Percentiles rank a stretch among this genome's conserved stretches.
Evolutionary conservation across 2,113 vertebrate genomes (phyloP).

Genomic region (Pterophyllum scalare): DNA sequence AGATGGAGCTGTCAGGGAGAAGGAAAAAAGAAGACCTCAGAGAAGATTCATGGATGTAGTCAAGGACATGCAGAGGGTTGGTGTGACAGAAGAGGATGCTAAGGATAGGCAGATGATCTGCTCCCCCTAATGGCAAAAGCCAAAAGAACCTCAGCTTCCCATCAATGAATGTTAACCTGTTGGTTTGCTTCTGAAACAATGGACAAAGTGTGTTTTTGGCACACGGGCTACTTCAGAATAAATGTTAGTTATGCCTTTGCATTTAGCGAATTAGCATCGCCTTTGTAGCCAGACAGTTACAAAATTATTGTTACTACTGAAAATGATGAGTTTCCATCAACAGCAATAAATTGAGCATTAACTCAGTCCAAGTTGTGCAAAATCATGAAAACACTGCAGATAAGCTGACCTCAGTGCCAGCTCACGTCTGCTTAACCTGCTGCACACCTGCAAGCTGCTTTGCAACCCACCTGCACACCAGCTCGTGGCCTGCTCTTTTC

Average conservation of each 20-base stretch:
- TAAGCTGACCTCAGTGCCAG: background rate
- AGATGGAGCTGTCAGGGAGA: too few relatives aligned
- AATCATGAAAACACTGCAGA: background rate
- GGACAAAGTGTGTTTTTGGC: background rate
- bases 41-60: too few relatives aligned
- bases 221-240: too few relatives aligned
- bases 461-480: background rate
- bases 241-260: too few relatives aligned
- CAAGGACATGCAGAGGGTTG: too few relatives aligned
- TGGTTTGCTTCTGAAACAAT: background rate
- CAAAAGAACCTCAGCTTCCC: background rate
- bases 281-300: rapidly evolving
- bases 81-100: too few relatives aligned
- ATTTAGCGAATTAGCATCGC: background rate
- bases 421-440: background rate
- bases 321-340: background rate
- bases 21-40: too few relatives aligned
- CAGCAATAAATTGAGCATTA: background rate
- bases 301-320: background rate
- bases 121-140: too few relatives aligned
- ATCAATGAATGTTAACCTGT: background rate
- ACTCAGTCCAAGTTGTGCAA: background rate
- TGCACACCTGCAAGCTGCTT: background rate
- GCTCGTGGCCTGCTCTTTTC: background rate
- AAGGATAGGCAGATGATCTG: too few relatives aligned